These are phyloP conservation scores for Sorex araneus DNA, from an alignment of 2,113 vertebrate species.

Conservation along the genomic window DNA sequence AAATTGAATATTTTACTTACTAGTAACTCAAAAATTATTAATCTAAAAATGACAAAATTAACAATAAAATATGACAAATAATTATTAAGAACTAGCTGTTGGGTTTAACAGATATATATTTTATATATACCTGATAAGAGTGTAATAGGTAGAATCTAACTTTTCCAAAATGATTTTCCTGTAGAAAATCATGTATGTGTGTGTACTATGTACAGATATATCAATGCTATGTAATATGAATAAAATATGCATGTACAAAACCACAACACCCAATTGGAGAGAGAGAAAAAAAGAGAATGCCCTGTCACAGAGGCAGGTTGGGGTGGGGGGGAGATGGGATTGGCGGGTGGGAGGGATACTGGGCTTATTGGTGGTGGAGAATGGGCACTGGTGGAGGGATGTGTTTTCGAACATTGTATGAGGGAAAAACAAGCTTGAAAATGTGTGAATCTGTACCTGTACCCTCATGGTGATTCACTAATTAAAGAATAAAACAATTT, in stretches of 20 bases:
- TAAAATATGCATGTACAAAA: not conserved
- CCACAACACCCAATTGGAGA: too few relatives aligned
- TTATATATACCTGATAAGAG: slow-evolving; percentile 10
- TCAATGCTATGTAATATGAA: not conserved
- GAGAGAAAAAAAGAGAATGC: too few relatives aligned
- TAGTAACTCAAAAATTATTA: slow-evolving; percentile 32
- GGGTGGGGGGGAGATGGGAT: too few relatives aligned
- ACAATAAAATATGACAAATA: slow-evolving; percentile 9
- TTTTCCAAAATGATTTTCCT: not conserved
- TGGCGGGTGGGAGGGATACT: too few relatives aligned
- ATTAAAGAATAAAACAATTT: too few relatives aligned
- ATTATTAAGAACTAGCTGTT: slow-evolving; percentile 6
- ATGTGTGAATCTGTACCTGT: too few relatives aligned
- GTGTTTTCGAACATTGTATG: too few relatives aligned
- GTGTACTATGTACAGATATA: not conserved
- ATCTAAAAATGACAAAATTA: not conserved
- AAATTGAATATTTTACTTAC: not conserved
- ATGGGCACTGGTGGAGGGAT: too few relatives aligned
- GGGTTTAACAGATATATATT: not conserved
- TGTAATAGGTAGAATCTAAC: not conserved
- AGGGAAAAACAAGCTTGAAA: too few relatives aligned
- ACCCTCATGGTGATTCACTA: too few relatives aligned
- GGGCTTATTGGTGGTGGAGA: too few relatives aligned
- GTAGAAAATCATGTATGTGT: not conserved
- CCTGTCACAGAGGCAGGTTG: too few relatives aligned